Conservation (phyloP, 1,140 invertebrate genomes). For the Heliconius melpomene region DNA sequence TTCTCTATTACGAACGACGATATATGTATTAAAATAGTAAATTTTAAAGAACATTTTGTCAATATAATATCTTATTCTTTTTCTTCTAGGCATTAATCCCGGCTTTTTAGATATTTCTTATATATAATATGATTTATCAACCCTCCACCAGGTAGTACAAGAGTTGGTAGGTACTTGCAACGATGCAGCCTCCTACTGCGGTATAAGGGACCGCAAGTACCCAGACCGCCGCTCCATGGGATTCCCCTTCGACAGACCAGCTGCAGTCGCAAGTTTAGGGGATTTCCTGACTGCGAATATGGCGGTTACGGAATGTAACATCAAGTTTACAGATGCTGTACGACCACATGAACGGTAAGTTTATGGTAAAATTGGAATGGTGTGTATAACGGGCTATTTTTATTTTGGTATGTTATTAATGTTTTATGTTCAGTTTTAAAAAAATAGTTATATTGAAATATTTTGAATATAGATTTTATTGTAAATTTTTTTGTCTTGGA, state of each 20-base stretch:
- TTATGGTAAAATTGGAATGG: not conserved
- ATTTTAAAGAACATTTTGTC: no score
- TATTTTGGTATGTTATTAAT: not conserved
- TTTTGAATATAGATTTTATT: no score
- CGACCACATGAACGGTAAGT: conserved; percentile 44
- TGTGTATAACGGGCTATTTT: not conserved
- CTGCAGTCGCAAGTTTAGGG: conserved; percentile 74
- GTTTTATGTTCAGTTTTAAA: no score
- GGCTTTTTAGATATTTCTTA: not conserved
- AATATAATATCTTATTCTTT: no score
- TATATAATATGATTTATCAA: not conserved
- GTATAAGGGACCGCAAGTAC: conserved; percentile 86
- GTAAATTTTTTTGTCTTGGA: no score
- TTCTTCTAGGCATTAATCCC: no score
- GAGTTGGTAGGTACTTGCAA: conserved; percentile 82
- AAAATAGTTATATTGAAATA: no score
- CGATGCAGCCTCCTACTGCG: conserved; percentile 88
- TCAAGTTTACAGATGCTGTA: conserved; percentile 83
- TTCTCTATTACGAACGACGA: not conserved
- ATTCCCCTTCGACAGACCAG: conserved; percentile 88
- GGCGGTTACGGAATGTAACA: conserved; percentile 83
- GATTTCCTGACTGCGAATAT: conserved; percentile 88
- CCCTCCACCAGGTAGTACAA: conserved; percentile 79
- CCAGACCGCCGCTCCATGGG: conserved; percentile 89
- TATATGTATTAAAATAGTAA: no score